Evolutionary conservation across 1,140 invertebrate genomes (phyloP), one percentile per base, ranked within the genome.

Genomic region (Bombus vancouverensis): DNA sequence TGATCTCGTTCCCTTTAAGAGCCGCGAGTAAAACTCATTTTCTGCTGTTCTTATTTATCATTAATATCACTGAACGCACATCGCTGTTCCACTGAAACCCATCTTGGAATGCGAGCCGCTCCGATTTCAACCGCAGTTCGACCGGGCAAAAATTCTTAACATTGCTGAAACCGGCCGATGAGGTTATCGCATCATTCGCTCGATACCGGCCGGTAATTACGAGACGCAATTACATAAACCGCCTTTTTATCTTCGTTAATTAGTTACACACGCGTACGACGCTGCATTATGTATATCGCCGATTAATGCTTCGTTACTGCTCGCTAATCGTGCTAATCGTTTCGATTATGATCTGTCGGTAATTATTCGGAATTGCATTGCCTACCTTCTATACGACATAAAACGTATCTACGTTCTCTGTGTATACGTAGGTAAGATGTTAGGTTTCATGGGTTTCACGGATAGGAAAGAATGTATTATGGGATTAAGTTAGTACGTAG

Each of bases 71-170:
- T 82, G 78, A 78, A 87, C 86, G 78, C 82, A 71, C 66, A 81
- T 87, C 86, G 82, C 39, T 85, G 86, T 74, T 86, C 34, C 84
- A 81, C 75, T 86, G 76, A 74, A 82, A 79, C 71, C 87, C 87
- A 79, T 84, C 85, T 18, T n/a, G 87, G 87, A 89, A 89, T 89
- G 87, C 82, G 82, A 83, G 78, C 86, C 74, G 82, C 88, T 89
- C 88, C 86, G 86, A 73, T 89, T 89, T 89, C 88, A 89, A 89
- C 86, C 88, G 82, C 88, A 87, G 62, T 68, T 62, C 78, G 78
- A 76, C 53, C 76, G 66, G 62, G 62, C 59, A 89, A 89, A 89
- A 87, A 81, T 84, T 87, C 68, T 57, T 68, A 89, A 89, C 88
- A 85, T 89, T 87, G 71, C 75, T 89, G 68, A 87, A 89, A 85